These are phyloP conservation scores for Lepilemur septentrionalis DNA, from an alignment of 2,797 vertebrate genomes.

Conservation along the genomic window DNA sequence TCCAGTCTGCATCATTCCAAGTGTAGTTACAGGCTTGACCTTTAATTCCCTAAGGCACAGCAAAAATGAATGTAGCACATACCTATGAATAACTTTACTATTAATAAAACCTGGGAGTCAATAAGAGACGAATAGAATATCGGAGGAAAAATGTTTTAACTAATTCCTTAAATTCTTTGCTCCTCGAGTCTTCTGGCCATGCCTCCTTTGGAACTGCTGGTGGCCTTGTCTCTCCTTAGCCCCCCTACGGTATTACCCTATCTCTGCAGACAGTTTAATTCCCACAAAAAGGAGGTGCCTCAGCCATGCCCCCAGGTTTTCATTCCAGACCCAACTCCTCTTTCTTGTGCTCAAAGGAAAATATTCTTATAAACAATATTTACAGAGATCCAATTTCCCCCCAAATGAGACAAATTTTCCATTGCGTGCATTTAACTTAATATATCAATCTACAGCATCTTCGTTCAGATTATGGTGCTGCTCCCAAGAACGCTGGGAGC, in stretches of 20 bases:
- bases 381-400: not conserved
- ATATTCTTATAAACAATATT: not conserved
- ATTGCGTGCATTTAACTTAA: not conserved
- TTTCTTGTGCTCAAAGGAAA: not conserved
- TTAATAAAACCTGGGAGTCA: not conserved
- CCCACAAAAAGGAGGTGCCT: not conserved
- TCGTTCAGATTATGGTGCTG: not conserved
- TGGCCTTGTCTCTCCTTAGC: not conserved
- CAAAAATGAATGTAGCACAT: not conserved
- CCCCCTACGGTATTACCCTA: not conserved
- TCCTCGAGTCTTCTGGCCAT: not conserved
- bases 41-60: not conserved
- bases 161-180: not conserved
- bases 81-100: not conserved
- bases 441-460: not conserved
- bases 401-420: not conserved
- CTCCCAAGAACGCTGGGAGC: not conserved
- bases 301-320: not conserved
- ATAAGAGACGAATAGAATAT: not conserved
- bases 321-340: not conserved
- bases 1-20: not conserved
- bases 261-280: not conserved
- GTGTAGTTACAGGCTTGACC: not conserved
- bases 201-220: not conserved
- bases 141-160: not conserved